phyloP scores from a whole-genome alignment of 2,113 vertebrate species.

The Tauraco erythrolophus region DNA sequence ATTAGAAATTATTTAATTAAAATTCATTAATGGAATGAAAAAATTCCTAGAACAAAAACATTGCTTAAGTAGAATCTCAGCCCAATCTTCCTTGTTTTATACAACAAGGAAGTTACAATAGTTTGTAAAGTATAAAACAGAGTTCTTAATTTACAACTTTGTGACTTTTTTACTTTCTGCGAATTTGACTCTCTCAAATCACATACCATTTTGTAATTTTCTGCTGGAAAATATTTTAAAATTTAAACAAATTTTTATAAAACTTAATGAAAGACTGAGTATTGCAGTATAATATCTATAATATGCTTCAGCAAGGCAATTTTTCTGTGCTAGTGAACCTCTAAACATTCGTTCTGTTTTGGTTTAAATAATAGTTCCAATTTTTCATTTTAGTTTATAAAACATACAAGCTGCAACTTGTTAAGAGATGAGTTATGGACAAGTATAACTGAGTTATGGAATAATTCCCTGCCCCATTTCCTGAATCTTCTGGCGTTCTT shows the following conservation, averaged over 20 bases:
- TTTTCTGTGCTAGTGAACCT: background rate
- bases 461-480: constrained; percentile 68
- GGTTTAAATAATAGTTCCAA: constrained; percentile 45
- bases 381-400: constrained; percentile 67
- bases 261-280: background rate
- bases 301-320: background rate
- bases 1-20: background rate
- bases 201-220: background rate
- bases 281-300: background rate
- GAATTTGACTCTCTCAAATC: background rate
- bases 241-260: background rate
- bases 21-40: background rate
- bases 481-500: constrained; percentile 54
- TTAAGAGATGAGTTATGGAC: constrained; percentile 71
- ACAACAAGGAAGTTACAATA: background rate
- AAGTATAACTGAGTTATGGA: constrained; percentile 65
- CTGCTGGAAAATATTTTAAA: background rate
- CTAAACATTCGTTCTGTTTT: constrained; percentile 48
- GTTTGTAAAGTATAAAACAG: background rate
- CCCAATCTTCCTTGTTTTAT: background rate
- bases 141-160: background rate
- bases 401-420: constrained; percentile 70
- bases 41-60: background rate
- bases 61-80: background rate
- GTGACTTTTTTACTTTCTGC: background rate